Conservation (phyloP, 2,888 invertebrate species). For the Drosophila stalkeri region DNA sequence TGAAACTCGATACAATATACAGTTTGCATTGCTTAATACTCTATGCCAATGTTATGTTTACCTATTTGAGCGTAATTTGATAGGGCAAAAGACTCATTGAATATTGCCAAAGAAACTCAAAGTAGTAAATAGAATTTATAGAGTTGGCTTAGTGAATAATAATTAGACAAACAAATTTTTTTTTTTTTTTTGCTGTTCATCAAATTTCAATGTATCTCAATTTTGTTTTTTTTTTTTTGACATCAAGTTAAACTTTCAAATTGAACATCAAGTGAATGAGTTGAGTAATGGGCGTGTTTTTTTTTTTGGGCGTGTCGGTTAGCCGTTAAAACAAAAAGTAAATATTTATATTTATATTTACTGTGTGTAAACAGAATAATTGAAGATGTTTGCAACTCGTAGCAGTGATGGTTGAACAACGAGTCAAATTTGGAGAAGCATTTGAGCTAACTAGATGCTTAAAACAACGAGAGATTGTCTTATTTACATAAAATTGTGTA, state of each 20-base stretch:
- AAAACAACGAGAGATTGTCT: neutral
- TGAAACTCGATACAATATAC: neutral
- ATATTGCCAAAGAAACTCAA: neutral
- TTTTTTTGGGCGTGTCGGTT: neutral
- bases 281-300: neutral
- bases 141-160: neutral
- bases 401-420: neutral
- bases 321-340: slow-evolving; percentile 8
- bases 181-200: no score
- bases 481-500: neutral
- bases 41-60: neutral
- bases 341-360: slow-evolving; percentile 11
- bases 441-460: neutral
- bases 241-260: neutral
- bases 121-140: neutral
- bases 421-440: neutral
- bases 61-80: neutral
- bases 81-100: neutral
- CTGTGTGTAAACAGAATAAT: slow-evolving; percentile 6
- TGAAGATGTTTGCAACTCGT: neutral
- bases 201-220: no score
- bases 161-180: no score
- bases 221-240: neutral
- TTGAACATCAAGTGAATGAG: neutral
- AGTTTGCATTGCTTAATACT: slow-evolving; percentile 8